A percentile compares a stretch with the other conserved stretches of the same genome.
Evolutionary conservation across 2,888 invertebrate genomes (phyloP).

Genomic region (Neelides folsomi): DNA sequence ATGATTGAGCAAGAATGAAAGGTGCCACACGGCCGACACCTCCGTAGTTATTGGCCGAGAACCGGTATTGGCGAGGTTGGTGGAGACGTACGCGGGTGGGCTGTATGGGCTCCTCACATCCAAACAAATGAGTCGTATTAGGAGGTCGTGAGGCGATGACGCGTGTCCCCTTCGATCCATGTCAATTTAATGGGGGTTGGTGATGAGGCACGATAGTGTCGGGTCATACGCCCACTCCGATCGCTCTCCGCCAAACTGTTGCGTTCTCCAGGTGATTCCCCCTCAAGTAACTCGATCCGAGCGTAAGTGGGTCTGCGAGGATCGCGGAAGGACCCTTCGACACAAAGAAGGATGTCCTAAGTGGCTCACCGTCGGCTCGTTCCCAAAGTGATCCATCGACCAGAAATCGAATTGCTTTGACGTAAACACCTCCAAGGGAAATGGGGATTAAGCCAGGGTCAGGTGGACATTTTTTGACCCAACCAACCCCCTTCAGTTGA

Average conservation of each 20-base stretch:
- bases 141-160: slow-evolving; percentile 32
- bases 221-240: too few species aligned
- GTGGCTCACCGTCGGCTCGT: slow-evolving; percentile 3
- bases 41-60: background rate
- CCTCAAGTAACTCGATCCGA: too few species aligned
- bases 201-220: background rate
- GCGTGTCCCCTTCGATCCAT: slow-evolving; percentile 26
- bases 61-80: background rate
- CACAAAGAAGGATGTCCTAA: background rate
- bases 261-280: too few species aligned
- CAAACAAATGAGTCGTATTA: slow-evolving; percentile 33
- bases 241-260: too few species aligned
- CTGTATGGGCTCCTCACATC: background rate
- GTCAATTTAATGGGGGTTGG: background rate
- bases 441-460: background rate
- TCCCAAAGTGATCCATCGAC: slow-evolving; percentile 19
- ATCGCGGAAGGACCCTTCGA: too few species aligned
- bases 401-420: slow-evolving; percentile 24
- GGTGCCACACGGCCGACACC: background rate
- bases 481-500: slow-evolving; percentile 24
- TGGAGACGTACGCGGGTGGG: background rate
- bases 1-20: background rate
- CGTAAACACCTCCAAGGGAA: slow-evolving; percentile 12
- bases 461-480: slow-evolving; percentile 6
- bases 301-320: too few species aligned